Conservation (phyloP, 2,113 vertebrate species). For the Sinocyclocheilus rhinocerous region DNA sequence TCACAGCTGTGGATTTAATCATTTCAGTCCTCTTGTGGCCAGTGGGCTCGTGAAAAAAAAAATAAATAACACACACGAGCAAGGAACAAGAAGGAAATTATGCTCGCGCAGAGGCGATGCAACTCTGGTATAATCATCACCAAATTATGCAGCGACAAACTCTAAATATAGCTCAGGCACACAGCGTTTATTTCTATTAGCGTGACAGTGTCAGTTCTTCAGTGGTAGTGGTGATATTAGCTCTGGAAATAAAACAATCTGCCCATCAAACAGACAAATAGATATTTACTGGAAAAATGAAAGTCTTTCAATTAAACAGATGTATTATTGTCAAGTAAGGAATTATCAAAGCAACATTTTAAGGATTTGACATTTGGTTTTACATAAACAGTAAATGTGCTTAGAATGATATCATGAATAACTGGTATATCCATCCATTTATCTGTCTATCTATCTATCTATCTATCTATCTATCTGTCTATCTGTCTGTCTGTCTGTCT, state of each 20-base stretch:
- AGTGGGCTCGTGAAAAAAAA: background rate
- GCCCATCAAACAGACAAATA: background rate
- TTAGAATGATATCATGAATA: too few species aligned
- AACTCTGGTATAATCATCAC: conserved; percentile 16
- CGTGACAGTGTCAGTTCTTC: background rate
- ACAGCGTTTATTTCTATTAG: conserved; percentile 9
- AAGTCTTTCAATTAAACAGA: background rate
- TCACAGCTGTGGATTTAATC: conserved; percentile 28
- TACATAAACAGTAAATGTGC: background rate
- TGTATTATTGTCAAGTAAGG: background rate
- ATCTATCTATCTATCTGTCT: too few species aligned
- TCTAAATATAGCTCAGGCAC: conserved; percentile 23
- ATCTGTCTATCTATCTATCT: too few species aligned
- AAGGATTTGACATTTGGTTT: background rate
- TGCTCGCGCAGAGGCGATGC: background rate
- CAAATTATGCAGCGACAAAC: conserved; percentile 27
- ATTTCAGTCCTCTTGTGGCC: conserved; percentile 15
- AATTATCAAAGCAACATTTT: background rate
- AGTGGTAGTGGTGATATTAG: background rate
- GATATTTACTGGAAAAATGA: background rate
- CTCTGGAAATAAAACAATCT: conserved; percentile 6
- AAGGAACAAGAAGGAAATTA: conserved; percentile 18
- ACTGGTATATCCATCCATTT: too few species aligned
- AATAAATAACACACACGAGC: background rate
- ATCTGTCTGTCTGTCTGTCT: too few species aligned